Conservation (phyloP, 2,113 vertebrate species). For the Microtus pennsylvanicus region DNA sequence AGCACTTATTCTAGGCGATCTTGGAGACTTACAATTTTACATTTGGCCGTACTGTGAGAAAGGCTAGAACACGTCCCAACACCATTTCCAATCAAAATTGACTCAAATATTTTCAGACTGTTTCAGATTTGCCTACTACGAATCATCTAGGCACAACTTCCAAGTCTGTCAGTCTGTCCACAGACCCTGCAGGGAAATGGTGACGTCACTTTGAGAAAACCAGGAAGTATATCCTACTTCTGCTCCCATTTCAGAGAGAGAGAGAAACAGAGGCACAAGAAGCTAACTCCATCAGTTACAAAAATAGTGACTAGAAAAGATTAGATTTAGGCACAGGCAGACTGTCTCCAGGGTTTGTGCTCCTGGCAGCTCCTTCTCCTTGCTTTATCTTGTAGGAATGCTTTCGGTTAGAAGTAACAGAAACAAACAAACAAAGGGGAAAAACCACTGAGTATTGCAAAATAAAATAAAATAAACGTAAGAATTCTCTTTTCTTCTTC, state of each 20-base stretch:
- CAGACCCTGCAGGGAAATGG: not conserved
- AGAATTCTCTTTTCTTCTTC: not conserved
- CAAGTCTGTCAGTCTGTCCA: not conserved
- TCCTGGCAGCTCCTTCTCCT: not conserved
- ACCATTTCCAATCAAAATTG: constrained; percentile 23
- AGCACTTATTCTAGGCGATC: constrained; percentile 48
- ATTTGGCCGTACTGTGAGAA: constrained; percentile 50
- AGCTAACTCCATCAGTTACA: not conserved
- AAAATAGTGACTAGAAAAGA: not conserved
- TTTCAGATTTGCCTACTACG: constrained; percentile 20
- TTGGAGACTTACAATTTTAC: constrained; percentile 43
- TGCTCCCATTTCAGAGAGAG: not conserved
- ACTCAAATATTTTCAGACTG: constrained; percentile 34
- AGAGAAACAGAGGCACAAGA: constrained; percentile 5
- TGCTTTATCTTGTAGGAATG: not conserved
- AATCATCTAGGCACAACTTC: constrained; percentile 1
- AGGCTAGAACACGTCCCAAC: constrained; percentile 3
- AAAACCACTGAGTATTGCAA: not conserved
- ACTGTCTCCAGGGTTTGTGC: not conserved
- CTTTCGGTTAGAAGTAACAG: not conserved
- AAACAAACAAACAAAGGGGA: not conserved
- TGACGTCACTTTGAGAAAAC: not conserved
- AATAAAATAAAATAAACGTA: not conserved
- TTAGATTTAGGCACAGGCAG: not conserved
- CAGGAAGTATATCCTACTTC: not conserved